Percentiles rank a stretch among this genome's conserved stretches.
Conservation (phyloP, 1,140 invertebrate species). For the Drosophila bocqueti region DNA sequence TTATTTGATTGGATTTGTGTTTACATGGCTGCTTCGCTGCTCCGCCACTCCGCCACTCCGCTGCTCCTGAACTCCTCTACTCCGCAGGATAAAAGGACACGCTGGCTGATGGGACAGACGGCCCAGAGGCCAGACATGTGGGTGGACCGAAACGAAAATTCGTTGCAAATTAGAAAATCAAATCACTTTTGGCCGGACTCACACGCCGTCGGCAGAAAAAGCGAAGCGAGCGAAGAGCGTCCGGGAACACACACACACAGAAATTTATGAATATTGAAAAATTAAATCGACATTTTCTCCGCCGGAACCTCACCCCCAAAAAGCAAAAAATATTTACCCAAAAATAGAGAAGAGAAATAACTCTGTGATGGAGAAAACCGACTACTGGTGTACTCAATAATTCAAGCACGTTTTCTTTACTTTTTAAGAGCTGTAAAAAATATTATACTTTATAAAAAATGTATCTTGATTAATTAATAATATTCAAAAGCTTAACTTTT, state of each 20-base stretch:
- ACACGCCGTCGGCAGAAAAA: conserved; percentile 51
- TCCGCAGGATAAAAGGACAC: conserved; percentile 9
- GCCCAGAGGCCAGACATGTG: conserved; percentile 43
- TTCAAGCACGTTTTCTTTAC: neutral
- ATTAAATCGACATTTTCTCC: conserved; percentile 73
- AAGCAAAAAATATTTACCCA: conserved; percentile 8
- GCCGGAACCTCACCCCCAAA: conserved; percentile 23
- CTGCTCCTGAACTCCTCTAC: neutral
- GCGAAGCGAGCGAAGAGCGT: neutral
- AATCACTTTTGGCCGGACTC: conserved; percentile 68
- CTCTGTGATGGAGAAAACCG: neutral
- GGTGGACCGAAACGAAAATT: conserved; percentile 32
- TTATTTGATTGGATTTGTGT: conserved; percentile 84
- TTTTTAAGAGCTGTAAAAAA: neutral
- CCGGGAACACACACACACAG: conserved; percentile 12
- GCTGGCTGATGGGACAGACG: conserved; percentile 5
- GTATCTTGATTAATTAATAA: neutral
- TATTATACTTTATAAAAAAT: neutral
- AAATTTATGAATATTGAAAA: conserved; percentile 82
- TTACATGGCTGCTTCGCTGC: conserved; percentile 73
- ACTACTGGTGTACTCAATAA: neutral
- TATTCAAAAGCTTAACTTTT: neutral
- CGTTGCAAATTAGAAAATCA: conserved; percentile 79
- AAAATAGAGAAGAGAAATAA: conserved; percentile 22
- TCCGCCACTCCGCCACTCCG: neutral